Evolutionary conservation across 2,888 invertebrate species (phyloP).

Genomic region (Caenorhabditis imperialis): DNA sequence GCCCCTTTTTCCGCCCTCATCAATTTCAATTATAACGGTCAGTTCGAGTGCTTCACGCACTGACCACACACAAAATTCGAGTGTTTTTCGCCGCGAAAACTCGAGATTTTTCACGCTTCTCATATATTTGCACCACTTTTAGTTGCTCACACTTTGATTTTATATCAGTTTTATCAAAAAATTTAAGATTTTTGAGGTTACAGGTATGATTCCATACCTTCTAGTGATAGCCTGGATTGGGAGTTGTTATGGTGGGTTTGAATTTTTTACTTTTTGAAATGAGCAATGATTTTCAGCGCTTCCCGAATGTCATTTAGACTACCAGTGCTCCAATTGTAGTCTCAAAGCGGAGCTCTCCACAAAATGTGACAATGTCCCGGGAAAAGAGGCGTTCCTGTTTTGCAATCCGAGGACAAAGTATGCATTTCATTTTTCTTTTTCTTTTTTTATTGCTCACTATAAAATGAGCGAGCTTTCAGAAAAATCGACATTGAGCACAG

Average conservation of each 20-base stretch:
- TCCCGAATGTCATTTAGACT: conserved; percentile 31
- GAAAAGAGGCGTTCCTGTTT: conserved; percentile 56
- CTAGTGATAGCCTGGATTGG: conserved; percentile 3
- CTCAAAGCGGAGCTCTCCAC: conserved; percentile 46
- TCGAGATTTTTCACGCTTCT: too few species aligned
- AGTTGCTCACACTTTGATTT: too few species aligned
- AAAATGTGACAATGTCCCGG: conserved; percentile 26
- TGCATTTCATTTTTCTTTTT: not conserved
- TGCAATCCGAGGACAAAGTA: conserved; percentile 67
- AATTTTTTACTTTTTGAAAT: not conserved
- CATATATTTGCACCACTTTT: too few species aligned
- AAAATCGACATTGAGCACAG: conserved; percentile 62
- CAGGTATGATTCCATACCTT: conserved; percentile 45
- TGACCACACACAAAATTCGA: too few species aligned
- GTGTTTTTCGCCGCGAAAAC: too few species aligned
- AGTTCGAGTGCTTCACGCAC: too few species aligned
- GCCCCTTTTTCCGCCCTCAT: not conserved
- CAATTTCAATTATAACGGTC: not conserved
- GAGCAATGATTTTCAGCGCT: conserved; percentile 3
- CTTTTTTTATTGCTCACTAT: not conserved
- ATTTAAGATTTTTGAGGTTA: not conserved
- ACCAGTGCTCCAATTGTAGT: conserved; percentile 31
- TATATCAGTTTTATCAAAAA: too few species aligned
- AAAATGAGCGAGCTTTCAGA: conserved; percentile 29
- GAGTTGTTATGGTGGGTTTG: not conserved